Evolutionary conservation across 2,888 invertebrate genomes (phyloP).

Genomic region (Noctuana brunneofusca): DNA sequence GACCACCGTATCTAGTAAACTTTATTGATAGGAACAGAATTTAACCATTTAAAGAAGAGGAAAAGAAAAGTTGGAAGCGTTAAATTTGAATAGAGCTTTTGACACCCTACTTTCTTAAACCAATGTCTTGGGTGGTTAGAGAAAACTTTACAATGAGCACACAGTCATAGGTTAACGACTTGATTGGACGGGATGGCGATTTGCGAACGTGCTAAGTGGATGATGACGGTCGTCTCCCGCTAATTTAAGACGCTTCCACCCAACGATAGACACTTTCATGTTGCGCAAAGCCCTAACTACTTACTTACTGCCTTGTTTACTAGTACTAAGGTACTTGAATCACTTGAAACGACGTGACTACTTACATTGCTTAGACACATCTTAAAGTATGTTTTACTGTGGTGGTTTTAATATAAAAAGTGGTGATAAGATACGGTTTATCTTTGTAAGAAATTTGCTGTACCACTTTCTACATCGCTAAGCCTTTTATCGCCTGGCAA

Average conservation of each 20-base stretch:
- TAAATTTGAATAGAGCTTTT: too few species aligned
- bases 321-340: not conserved
- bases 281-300: constrained; percentile 13
- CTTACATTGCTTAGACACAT: not conserved
- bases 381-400: constrained; percentile 3
- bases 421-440: constrained; percentile 41
- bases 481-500: constrained; percentile 65
- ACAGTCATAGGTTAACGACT: constrained; percentile 71
- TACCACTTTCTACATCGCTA: constrained; percentile 60
- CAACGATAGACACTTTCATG: constrained; percentile 22
- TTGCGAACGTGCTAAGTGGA: constrained; percentile 75
- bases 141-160: constrained; percentile 39
- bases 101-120: constrained; percentile 9
- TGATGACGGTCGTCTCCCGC: constrained; percentile 63
- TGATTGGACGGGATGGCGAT: constrained; percentile 75
- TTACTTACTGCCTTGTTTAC: constrained; percentile 10
- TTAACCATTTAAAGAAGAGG: too few species aligned
- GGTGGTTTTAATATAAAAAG: constrained; percentile 9
- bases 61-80: too few species aligned
- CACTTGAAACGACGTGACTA: not conserved
- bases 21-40: not conserved
- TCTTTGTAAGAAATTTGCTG: constrained; percentile 53
- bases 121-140: constrained; percentile 20
- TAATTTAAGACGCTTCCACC: constrained; percentile 35
- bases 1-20: not conserved